phyloP scores from a whole-genome alignment of 2,113 vertebrate genomes.

The Stictonetta naevosa region DNA sequence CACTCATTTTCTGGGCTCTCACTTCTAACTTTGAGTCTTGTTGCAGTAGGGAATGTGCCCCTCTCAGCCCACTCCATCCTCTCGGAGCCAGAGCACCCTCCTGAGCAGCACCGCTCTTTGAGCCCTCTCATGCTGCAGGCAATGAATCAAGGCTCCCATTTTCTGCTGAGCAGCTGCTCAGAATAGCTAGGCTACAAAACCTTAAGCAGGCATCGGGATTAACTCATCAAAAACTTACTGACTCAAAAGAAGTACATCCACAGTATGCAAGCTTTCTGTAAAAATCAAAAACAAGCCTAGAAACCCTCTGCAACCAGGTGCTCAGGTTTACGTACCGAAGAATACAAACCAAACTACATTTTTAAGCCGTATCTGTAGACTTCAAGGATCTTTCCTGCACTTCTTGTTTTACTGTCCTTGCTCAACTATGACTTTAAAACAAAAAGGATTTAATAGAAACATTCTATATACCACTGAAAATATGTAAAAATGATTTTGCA shows the following conservation, averaged over 20 bases:
- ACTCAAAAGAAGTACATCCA: not conserved
- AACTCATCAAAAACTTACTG: not conserved
- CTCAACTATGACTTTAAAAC: not conserved
- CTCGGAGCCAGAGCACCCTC: not conserved
- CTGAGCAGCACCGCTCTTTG: not conserved
- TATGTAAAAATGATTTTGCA: not conserved
- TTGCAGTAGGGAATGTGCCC: not conserved
- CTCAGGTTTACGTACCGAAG: not conserved
- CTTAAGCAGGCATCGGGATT: not conserved
- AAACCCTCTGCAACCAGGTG: not conserved
- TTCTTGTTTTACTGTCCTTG: not conserved
- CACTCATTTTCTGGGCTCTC: not conserved
- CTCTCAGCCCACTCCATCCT: not conserved
- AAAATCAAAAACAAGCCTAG: not conserved
- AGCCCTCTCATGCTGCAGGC: not conserved
- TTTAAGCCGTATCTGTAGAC: not conserved
- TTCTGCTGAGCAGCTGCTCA: not conserved
- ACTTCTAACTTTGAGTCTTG: not conserved
- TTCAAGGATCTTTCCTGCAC: not conserved
- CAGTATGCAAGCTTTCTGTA: not conserved
- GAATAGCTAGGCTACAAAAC: not conserved
- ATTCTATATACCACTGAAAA: not conserved
- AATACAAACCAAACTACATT: not conserved
- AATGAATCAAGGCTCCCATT: not conserved
- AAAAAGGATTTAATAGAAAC: not conserved